Evolutionary conservation across 1,140 invertebrate genomes (phyloP).

Genomic region (Magallana gigas): DNA sequence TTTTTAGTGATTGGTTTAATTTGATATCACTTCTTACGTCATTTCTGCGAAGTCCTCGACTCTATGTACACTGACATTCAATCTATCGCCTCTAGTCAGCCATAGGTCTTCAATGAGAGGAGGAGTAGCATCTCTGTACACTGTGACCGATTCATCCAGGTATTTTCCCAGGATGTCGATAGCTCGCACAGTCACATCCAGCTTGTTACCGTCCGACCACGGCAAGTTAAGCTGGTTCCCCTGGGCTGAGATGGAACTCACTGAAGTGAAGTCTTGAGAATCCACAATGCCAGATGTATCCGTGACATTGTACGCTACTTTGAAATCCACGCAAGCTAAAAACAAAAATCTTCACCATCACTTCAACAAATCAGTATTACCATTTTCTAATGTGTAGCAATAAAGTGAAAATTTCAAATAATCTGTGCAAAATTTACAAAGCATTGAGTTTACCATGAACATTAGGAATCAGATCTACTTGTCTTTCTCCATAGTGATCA

Average conservation of each 20-base stretch:
- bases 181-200: conserved; percentile 40
- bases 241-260: conserved; percentile 48
- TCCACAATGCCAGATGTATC: conserved; percentile 24
- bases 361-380: no score
- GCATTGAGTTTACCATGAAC: conserved; percentile 50
- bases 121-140: conserved; percentile 49
- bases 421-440: no score
- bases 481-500: conserved; percentile 59
- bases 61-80: conserved; percentile 45
- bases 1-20: no score
- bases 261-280: conserved; percentile 39
- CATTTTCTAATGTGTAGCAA: no score
- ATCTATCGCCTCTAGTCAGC: conserved; percentile 51
- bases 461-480: conserved; percentile 42
- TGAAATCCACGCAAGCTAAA: conserved; percentile 50
- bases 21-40: neutral
- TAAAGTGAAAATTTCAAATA: no score
- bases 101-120: conserved; percentile 51
- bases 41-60: conserved; percentile 35
- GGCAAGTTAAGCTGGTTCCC: conserved; percentile 28
- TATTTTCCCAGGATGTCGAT: conserved; percentile 42
- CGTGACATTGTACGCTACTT: conserved; percentile 43
- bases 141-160: conserved; percentile 36
- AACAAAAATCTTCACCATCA: neutral
- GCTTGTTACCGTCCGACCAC: conserved; percentile 52